Evolutionary conservation across 1,140 invertebrate species (phyloP).

Genomic region (Oncopeltus fasciatus): DNA sequence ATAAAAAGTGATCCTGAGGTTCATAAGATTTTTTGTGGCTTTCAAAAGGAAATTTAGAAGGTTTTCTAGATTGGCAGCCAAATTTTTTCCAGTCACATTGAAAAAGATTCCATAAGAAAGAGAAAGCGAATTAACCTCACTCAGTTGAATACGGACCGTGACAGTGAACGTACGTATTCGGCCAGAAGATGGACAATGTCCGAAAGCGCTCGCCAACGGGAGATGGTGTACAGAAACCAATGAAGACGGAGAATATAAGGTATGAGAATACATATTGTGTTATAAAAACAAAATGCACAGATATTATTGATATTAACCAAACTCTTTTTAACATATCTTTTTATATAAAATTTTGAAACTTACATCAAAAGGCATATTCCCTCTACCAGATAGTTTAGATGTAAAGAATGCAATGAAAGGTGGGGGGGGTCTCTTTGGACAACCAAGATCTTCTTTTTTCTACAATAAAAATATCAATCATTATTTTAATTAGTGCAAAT

Average conservation of each 20-base stretch:
- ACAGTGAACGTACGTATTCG: no score
- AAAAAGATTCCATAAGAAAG: no score
- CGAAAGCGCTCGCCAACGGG: not conserved
- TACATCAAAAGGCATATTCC: constrained; percentile 5
- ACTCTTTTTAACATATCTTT: not conserved
- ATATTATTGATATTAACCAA: not conserved
- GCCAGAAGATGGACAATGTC: no score
- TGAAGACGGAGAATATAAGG: not conserved
- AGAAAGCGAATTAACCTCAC: no score
- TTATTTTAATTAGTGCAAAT: not conserved
- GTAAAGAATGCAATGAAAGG: not conserved
- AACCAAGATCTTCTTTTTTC: constrained; percentile 7
- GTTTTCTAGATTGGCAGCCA: no score
- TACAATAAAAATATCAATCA: not conserved
- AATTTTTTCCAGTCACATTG: no score
- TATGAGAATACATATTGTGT: not conserved
- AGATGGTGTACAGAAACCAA: not conserved
- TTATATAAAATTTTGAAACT: not conserved
- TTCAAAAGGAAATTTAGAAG: no score
- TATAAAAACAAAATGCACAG: not conserved
- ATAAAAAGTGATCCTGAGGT: no score
- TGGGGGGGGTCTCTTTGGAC: constrained; percentile 2
- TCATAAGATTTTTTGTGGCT: no score
- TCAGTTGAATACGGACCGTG: no score
- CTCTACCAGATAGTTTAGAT: constrained; percentile 9